Evolutionary conservation across 2,888 invertebrate genomes (phyloP).

Genomic region (Apodemia mormo): DNA sequence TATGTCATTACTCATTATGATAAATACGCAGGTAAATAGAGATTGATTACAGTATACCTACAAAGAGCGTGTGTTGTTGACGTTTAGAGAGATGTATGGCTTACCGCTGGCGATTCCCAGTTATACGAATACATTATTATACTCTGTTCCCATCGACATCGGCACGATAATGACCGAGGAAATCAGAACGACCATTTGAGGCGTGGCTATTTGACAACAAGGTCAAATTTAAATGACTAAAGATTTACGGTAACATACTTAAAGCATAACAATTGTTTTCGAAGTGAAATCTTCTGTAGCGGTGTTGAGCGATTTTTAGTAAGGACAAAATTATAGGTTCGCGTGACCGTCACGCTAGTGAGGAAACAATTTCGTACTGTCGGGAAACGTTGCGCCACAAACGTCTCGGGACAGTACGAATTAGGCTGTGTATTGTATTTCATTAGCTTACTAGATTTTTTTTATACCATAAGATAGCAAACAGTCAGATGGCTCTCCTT

Average conservation of each 20-base stretch:
- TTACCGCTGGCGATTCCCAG: conserved; percentile 4
- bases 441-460: too few relatives aligned
- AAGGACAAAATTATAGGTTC: too few relatives aligned
- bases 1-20: not conserved
- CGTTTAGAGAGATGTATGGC: not conserved
- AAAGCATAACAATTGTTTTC: not conserved
- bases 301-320: too few relatives aligned
- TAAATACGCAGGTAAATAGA: not conserved
- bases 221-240: not conserved
- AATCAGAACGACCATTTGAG: not conserved
- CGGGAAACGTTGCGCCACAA: too few relatives aligned
- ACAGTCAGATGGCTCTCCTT: too few relatives aligned
- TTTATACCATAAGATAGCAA: too few relatives aligned
- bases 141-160: not conserved
- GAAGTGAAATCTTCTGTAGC: too few relatives aligned
- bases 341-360: too few relatives aligned
- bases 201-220: not conserved
- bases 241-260: not conserved
- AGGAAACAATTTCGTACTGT: too few relatives aligned
- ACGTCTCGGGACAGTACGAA: too few relatives aligned
- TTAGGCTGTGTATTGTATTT: too few relatives aligned
- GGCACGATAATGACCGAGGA: conserved; percentile 10
- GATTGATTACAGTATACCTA: too few relatives aligned
- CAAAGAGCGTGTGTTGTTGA: not conserved
- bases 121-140: conserved; percentile 1